Evolutionary conservation across 64 coral and sea anemone genomes (phyloP).

Genomic region (Montipora capricornis): DNA sequence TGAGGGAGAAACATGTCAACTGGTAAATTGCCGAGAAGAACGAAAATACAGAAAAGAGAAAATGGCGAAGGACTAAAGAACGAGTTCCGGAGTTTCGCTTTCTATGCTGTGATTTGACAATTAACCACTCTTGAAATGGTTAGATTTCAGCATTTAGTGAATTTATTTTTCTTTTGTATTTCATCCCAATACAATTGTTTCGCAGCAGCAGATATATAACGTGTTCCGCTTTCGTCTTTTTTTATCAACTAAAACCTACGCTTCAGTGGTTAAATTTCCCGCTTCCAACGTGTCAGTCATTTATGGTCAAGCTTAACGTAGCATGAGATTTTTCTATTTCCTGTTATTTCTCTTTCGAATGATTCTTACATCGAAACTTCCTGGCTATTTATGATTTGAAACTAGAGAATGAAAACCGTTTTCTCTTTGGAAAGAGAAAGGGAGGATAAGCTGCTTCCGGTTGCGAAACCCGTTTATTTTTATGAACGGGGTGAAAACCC

Average conservation of each 20-base stretch:
- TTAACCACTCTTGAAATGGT: not conserved
- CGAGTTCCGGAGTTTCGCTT: not conserved
- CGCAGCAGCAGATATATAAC: not conserved
- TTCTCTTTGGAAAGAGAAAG: slow-evolving; percentile 29
- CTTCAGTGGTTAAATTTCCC: not conserved
- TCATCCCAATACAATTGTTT: slow-evolving; percentile 6
- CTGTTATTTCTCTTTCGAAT: slow-evolving; percentile 1
- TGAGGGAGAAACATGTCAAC: no score
- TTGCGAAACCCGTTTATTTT: not conserved
- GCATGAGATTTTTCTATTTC: not conserved
- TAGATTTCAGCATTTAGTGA: not conserved
- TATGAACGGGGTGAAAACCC: not conserved
- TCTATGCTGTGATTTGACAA: not conserved
- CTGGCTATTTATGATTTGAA: not conserved
- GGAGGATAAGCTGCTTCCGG: not conserved
- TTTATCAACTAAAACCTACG: not conserved
- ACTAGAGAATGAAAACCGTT: not conserved
- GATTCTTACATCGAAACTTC: not conserved
- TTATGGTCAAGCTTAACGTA: not conserved
- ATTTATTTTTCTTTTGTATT: slow-evolving; percentile 15
- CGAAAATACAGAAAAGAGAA: not conserved
- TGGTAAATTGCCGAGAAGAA: no score
- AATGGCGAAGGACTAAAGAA: not conserved
- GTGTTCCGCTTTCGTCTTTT: not conserved
- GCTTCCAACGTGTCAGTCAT: not conserved